Conservation (phyloP, 2,797 vertebrate genomes). For the Sebastes trivittatus region DNA sequence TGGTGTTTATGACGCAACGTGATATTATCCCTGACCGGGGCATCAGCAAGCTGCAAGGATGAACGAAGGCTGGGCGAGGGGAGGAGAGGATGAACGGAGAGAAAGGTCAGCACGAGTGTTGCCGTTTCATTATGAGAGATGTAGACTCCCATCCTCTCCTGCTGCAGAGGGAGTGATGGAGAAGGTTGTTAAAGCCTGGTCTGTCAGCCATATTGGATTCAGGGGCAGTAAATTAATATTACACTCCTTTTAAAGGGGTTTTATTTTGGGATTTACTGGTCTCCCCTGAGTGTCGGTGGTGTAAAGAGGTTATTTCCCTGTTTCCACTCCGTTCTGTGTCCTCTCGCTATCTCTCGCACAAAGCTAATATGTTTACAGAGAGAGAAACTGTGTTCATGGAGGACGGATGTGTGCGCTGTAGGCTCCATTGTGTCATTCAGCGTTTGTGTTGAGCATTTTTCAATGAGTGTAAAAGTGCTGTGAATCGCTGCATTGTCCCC, state of each 20-base stretch:
- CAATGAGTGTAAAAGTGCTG: conserved; percentile 17
- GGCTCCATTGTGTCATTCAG: conserved; percentile 60
- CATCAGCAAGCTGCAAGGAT: conserved; percentile 48
- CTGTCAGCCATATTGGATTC: conserved; percentile 80
- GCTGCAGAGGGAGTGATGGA: conserved; percentile 72
- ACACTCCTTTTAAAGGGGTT: conserved; percentile 70
- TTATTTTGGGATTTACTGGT: conserved; percentile 79
- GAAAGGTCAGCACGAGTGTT: conserved; percentile 74
- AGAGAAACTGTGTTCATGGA: conserved; percentile 33
- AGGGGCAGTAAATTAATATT: conserved; percentile 81
- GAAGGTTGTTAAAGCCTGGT: conserved; percentile 70
- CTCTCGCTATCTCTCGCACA: conserved; percentile 40
- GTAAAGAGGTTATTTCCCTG: conserved; percentile 74
- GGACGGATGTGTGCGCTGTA: conserved; percentile 40
- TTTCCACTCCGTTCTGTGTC: conserved; percentile 50
- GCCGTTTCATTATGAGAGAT: conserved; percentile 74
- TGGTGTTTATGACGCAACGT: conserved; percentile 72
- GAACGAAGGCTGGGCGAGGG: conserved; percentile 44
- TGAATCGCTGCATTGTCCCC: conserved; percentile 37
- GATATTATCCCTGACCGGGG: conserved; percentile 75
- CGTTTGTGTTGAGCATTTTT: conserved; percentile 61
- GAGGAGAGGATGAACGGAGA: conserved; percentile 40
- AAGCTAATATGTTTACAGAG: conserved; percentile 68
- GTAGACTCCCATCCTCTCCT: conserved; percentile 51
- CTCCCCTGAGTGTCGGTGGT: conserved; percentile 68